Conservation (phyloP, 2,888 invertebrate genomes). For the Zonitis immaculata region DNA sequence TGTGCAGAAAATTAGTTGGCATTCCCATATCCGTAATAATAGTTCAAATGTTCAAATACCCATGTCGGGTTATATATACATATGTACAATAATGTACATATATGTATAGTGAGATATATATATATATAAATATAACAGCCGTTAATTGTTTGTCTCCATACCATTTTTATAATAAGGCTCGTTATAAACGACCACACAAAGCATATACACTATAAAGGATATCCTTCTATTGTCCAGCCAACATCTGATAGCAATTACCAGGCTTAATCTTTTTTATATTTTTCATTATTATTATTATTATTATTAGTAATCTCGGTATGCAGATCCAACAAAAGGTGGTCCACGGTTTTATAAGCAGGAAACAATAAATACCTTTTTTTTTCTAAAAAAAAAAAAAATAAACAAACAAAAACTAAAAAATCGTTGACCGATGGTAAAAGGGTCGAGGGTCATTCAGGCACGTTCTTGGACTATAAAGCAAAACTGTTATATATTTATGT, state of each 20-base stretch:
- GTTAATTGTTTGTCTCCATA: conserved; percentile 9
- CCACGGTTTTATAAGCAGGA: conserved; percentile 33
- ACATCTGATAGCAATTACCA: conserved; percentile 36
- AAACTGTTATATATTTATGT: background rate
- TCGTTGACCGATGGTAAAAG: conserved; percentile 19
- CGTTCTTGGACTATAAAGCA: conserved; percentile 14
- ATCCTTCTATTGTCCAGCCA: conserved; percentile 34
- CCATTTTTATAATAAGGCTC: conserved; percentile 28
- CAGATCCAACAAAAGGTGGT: conserved; percentile 35
- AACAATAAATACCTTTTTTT: conserved; percentile 36
- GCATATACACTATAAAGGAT: conserved; percentile 30
- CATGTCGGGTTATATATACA: too few species aligned
- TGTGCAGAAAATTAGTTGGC: too few species aligned
- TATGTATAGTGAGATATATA: too few species aligned
- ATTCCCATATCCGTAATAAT: too few species aligned
- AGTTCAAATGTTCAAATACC: too few species aligned
- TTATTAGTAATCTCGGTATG: conserved; percentile 37
- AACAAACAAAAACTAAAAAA: too few species aligned
- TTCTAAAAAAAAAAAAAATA: too few species aligned
- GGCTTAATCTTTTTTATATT: conserved; percentile 14
- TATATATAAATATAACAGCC: too few species aligned
- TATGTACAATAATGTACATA: too few species aligned
- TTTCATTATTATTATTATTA: conserved; percentile 10
- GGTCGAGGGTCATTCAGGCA: conserved; percentile 22
- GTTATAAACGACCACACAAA: conserved; percentile 31